Evolutionary conservation across 2,797 vertebrate genomes (phyloP).

Genomic region (Smutsia temminckii): DNA sequence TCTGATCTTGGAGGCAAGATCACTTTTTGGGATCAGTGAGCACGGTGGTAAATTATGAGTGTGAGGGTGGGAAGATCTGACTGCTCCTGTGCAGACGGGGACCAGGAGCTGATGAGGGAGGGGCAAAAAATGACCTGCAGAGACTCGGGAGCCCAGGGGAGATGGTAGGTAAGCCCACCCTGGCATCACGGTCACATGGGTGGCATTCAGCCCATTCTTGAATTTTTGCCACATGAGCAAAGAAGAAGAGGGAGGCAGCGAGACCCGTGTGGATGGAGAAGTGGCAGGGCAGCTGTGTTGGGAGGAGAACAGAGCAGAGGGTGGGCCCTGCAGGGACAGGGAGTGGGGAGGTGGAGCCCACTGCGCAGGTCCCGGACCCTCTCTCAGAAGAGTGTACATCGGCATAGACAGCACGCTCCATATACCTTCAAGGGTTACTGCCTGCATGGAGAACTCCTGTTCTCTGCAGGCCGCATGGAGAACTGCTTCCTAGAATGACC

Average conservation of each 20-base stretch:
- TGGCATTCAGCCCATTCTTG: background rate
- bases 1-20: background rate
- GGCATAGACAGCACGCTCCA: accelerated
- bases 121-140: background rate
- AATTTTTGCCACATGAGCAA: background rate
- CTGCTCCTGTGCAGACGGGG: accelerated
- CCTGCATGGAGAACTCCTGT: background rate
- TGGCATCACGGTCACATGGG: accelerated
- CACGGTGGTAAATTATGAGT: background rate
- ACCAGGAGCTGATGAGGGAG: background rate
- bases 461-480: background rate
- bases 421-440: background rate
- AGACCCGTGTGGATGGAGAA: background rate
- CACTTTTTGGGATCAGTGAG: background rate
- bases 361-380: background rate
- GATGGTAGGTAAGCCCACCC: too few relatives aligned
- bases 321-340: background rate
- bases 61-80: background rate
- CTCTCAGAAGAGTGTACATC: background rate
- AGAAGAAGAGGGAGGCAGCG: background rate
- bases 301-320: background rate
- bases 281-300: background rate
- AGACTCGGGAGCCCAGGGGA: background rate
- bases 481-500: background rate
- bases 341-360: background rate